Evolutionary conservation across 2,113 vertebrate species (phyloP), one percentile per base, ranked within the genome.

Genomic region (Rissa tridactyla): DNA sequence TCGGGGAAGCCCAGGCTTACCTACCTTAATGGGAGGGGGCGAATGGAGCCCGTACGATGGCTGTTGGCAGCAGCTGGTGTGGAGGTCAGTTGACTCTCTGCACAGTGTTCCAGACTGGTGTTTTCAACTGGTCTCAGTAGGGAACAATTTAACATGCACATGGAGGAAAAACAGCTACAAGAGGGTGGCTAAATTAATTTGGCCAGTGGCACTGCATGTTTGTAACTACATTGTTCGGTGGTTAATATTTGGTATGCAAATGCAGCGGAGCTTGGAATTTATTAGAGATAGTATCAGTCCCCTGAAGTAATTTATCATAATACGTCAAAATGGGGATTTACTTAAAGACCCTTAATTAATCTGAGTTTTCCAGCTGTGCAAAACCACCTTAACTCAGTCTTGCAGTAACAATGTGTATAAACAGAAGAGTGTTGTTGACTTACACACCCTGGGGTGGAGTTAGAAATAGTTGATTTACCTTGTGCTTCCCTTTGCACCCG

Each of bases 1-100:
- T 85, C 98, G 2, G 97, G 30, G 47, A 99, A 98, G 93, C 98
- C 98, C 80, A 98, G 98, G 27, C 97, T 99, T 36, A 92, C 98
- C 79, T 99, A 99, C 88, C 94, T 98, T 4, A 98, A 99, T 61
- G 99, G 99, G 17, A 98, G 99, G 96, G 99, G 99, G 26, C 98
- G 96, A 55, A 99, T 99, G 99, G 99, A 99, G 95, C 90, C 99
- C 4, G 64, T 99, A 23, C 97, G 99, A n/a, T 99, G 99, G 99
- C 97, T 99, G 32, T 46, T 99, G 83, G 97, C 99, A 4, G 98
- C 98, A n/a, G 98, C 99, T 1, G 98, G 98, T 1, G 98, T 99
- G 8, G 98, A 99, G 97, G 99, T 99, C 69, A 54, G 95, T 83
- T 62, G 29, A 14, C 44, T 7, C 51, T 82, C 5, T 5, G 15